Base-by-base conservation (phyloP, 2,797 vertebrate genomes). In the Melopsittacus undulatus region DNA sequence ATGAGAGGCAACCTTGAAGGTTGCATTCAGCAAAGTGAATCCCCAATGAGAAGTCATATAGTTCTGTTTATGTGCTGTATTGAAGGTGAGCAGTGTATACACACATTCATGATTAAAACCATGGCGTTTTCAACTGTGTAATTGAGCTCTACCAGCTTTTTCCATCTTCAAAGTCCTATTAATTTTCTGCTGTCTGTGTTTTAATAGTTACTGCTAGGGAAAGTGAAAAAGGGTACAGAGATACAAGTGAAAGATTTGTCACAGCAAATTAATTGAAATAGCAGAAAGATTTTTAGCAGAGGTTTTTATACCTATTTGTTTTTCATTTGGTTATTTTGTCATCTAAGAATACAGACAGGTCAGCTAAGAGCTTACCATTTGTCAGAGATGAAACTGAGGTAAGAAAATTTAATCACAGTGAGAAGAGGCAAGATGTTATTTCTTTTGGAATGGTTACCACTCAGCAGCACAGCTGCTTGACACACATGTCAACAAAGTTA, bases 91-190 rank as follows among this genome's bases (percentile, higher is more conserved):
- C 30, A 63, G 18, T 16, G 7, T 32, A 38, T 23, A 32, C 13
- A 15, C n/a, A 40, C 32, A n/a, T n/a, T 67, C 4, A 40, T 42
- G 14, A 42, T 59, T 38, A 83, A 81, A 74, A 52, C 17, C 11
- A 8, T 23, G 13, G 14, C 0, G 1, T 70, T 91, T 80, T 77
- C 68, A 63, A 1, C 51, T 2, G 1, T 20, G n/a, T 15, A 15
- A 8, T 46, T 51, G 19, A 72, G 38, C 16, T 36, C 21, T 36
- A 7, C 23, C 20, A 57, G 18, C 13, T 54, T 32, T 83, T 52
- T 48, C 21, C 3, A 2, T 54, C 49, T 52, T 74, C 34, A 38
- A 42, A 42, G 32, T 73, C 29, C 8, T 8, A 3, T 34, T 66
- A 6, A 10, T 89, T 52, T 81, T 79, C 59, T 56, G 27, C 4